Evolutionary conservation across 2,113 vertebrate genomes (phyloP), one percentile per base, ranked within the genome.

Genomic region (Mystacornis crossleyi): DNA sequence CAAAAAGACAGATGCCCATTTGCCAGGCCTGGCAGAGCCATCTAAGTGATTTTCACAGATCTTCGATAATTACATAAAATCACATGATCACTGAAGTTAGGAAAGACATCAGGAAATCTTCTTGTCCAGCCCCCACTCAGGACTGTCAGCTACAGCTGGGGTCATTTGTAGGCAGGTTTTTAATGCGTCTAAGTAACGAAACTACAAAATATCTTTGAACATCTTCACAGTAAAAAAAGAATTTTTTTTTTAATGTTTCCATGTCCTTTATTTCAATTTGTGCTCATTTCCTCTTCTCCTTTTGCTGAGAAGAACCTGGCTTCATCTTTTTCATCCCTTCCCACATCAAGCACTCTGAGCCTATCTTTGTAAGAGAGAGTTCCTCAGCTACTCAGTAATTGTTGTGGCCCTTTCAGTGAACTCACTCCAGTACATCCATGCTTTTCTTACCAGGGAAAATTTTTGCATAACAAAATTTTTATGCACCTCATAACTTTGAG

Each of bases 161-260:
- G 21, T 16, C 28, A 67, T 62, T 75, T 71, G 58, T 40, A 48
- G 13, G 8, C 42, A 61, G 14, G 6, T 33, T 89, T 89, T 65
- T 18, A 71, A 34, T n/a, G 43, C 1, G 1, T 19, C 25, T 54
- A 38, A 69, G 54, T 54, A 82, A 55, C 45, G 9, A 55, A 25
- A 54, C 9, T 23, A 19, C 18, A 77, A 86, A 90, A 81, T 1
- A 4, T 25, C 13, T 86, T 64, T 33, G 12, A 43, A 50, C 12
- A 26, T 1, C 16, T 36, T 55, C 40, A 50, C 5, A 45, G 15
- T 33, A 67, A 70, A 55, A 26, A 7, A 1, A 2, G 0, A 1
- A 24, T 7, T 58, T 16, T 34, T 38, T 34, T 65, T 74, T n/a
- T 33, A 34, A 15, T 13, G 7, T 29, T 89, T 71, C 38, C 38